phyloP scores from a whole-genome alignment of 1,140 invertebrate genomes.

The Trichonephila clavipes region DNA sequence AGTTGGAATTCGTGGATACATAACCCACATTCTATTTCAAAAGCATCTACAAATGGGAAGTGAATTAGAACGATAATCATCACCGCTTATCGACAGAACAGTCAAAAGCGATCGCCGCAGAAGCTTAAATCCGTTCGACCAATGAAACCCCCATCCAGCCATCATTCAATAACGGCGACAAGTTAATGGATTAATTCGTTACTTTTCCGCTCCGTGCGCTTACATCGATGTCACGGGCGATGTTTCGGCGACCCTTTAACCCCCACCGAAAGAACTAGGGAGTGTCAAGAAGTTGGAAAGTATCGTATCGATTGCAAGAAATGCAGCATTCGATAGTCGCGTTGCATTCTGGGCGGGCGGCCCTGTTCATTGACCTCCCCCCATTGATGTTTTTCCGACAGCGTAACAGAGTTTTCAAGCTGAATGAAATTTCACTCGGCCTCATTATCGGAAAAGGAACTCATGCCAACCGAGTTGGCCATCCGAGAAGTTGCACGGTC shows the following conservation, averaged over 20 bases:
- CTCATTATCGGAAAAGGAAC: background rate
- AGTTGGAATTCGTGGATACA: too few species aligned
- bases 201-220: background rate
- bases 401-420: background rate
- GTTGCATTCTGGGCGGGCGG: slow-evolving; percentile 26
- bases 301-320: slow-evolving; percentile 49
- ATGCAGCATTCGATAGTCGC: slow-evolving; percentile 2
- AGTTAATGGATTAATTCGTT: background rate
- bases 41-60: too few species aligned
- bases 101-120: too few species aligned
- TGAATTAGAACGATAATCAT: background rate
- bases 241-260: background rate
- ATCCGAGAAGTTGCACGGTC: too few species aligned
- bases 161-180: background rate
- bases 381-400: slow-evolving; percentile 42
- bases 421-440: background rate
- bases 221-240: background rate
- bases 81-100: background rate
- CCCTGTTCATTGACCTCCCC: slow-evolving; percentile 46
- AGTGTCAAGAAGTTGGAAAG: slow-evolving; percentile 4
- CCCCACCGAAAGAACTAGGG: background rate
- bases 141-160: too few species aligned
- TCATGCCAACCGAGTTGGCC: too few species aligned
- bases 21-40: too few species aligned
- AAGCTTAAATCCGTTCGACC: too few species aligned